Evolutionary conservation across 2,888 invertebrate species (phyloP).

Genomic region (Stenurella melanura): DNA sequence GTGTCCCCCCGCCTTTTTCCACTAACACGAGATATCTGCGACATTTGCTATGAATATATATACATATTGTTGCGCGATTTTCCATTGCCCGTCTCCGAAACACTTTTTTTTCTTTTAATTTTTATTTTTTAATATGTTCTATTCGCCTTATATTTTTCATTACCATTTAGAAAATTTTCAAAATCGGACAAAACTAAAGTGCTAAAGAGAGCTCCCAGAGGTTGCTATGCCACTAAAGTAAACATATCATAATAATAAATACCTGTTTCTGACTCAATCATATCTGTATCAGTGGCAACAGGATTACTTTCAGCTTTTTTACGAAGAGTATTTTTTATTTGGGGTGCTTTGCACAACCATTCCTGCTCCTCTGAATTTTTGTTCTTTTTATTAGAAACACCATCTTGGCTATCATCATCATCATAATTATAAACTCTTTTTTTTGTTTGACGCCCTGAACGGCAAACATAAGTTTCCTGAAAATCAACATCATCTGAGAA

Average conservation of each 20-base stretch:
- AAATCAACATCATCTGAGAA: constrained; percentile 19
- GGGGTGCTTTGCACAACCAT: constrained; percentile 40
- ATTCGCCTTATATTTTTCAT: too few species aligned
- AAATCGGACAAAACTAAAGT: too few species aligned
- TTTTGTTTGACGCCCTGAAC: constrained; percentile 48
- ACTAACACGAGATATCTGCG: too few species aligned
- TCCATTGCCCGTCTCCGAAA: too few species aligned
- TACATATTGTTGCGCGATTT: too few species aligned
- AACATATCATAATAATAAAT: constrained; percentile 1
- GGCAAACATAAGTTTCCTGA: constrained; percentile 45
- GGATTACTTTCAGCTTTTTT: constrained; percentile 36
- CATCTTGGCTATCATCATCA: constrained; percentile 43
- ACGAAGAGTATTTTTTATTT: constrained; percentile 1
- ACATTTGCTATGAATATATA: too few species aligned
- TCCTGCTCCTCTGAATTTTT: constrained; percentile 43
- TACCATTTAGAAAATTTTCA: too few species aligned
- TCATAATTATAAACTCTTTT: constrained; percentile 46
- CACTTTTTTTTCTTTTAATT: too few species aligned
- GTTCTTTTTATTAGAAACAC: constrained; percentile 38
- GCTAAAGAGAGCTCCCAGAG: too few species aligned
- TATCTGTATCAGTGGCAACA: not conserved
- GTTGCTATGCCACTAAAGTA: too few species aligned
- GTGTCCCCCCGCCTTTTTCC: too few species aligned
- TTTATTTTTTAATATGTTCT: too few species aligned
- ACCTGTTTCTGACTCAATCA: constrained; percentile 4